Evolutionary conservation across 2,113 vertebrate species (phyloP), one percentile per base, ranked within the genome.

Genomic region (Ceyx margarethae): DNA sequence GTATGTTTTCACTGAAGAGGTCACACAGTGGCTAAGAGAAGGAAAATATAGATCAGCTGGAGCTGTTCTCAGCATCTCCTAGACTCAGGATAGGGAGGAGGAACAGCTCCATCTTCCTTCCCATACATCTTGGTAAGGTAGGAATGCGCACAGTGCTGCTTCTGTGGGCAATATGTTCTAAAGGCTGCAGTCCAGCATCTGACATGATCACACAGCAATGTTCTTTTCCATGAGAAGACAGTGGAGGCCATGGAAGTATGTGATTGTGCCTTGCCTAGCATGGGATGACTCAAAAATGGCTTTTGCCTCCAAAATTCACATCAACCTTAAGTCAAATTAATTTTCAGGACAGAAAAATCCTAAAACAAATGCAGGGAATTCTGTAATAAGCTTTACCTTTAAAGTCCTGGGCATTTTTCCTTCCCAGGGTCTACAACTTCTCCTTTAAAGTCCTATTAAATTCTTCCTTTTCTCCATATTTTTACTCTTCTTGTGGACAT

Each of bases 1-100:
- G 80, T 40, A 64, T 88, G 87, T 86, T 94, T 94, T 89, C 71
- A 78, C 54, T 37, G 53, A 82, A 69, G 60, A 62, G 81, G 87
- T 95, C 90, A 83, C 1, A 1, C 42, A 20, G 20, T 71, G 64
- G 29, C 29, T 64, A 61, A 61, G 64, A 56, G 76, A 57, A 93
- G n/a, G n/a, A 74, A 87, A 90, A 90, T 28, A 40, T 50, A 67
- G 21, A 46, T 77, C 62, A 80, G 18, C 50, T 86, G 45, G 9
- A 12, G 58, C 66, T 87, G 73, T 57, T 90, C 53, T 68, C 69
- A 68, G 29, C 54, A 75, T 75, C 53, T 67, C 66, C 42, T 62
- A 51, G 50, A 61, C 57, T 40, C n/a, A 68, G 15, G 21, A 53
- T 15, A 58, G 48, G 21, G 53, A 75, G 35, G 6, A 86, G 8